Base-by-base conservation (phyloP, 2,797 vertebrate species). In the Nannoperca australis region DNA sequence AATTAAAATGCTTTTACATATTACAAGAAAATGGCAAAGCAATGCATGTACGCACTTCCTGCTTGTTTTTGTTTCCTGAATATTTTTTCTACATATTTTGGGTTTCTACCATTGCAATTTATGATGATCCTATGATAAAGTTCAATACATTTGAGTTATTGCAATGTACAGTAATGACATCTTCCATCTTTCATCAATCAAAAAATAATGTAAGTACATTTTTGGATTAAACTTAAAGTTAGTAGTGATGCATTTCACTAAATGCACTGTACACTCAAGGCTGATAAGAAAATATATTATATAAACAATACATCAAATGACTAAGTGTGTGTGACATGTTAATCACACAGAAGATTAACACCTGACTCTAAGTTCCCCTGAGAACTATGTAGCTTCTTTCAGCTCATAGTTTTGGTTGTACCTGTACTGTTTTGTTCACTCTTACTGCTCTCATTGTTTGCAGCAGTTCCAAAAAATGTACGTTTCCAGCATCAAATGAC, bases 1-100 rank as follows among this genome's bases (percentile, higher is more conserved):
- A 91, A 89, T 91, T 86, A 85, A 81, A 84, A 79, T 58, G 66
- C 71, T 79, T 59, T 40, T 36, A 14, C 54, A 53, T 20, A 42
- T 72, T 55, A 60, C 38, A 54, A 47, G 20, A 49, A 66, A 60
- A 50, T 20, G 7, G 45, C 6, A 59, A 62, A 40, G 34, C 24
- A 54, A 55, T 30, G 15, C 22, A 62, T n/a, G 49, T 32, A 20
- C 42, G 44, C 36, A 45, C 40, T 10, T 62, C 34, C 47, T 36
- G 27, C 45, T 56, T 51, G 45, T 45, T 66, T 55, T 34, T 20
- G 32, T 72, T 63, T 50, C 2, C 27, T 42, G 4, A 12, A 45
- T 76, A 27, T 27, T 27, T 27, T 27, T 27, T 78, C 53, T 20
- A 63, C 1, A 58, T 64, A 20, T 10, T 47, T 50, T 44, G 58